phyloP scores from a whole-genome alignment of 1,140 invertebrate species.

The Geopemphigus sp. region DNA sequence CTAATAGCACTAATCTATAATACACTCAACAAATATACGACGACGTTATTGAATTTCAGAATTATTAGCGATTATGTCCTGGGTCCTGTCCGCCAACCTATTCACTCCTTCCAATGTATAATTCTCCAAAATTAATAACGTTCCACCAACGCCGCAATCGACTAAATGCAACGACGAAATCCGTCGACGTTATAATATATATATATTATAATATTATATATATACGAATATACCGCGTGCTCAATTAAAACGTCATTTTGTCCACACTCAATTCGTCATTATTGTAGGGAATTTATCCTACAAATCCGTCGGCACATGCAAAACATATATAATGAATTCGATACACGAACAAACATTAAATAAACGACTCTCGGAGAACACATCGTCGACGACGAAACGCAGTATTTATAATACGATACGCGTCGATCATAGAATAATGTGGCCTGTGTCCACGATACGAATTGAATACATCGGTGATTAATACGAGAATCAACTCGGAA shows the following conservation, averaged over 20 bases:
- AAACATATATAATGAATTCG: no score
- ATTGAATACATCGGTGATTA: no score
- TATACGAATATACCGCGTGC: no score
- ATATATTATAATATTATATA: no score
- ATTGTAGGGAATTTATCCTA: neutral
- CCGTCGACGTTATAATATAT: neutral
- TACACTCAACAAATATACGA: neutral
- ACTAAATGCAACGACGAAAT: neutral
- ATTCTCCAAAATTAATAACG: neutral
- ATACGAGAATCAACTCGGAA: no score
- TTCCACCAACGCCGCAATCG: neutral
- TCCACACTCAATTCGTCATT: neutral
- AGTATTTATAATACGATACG: no score
- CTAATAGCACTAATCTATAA: neutral
- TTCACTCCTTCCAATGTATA: neutral
- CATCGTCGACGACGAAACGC: no score
- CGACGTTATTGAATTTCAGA: neutral
- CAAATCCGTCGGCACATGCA: no score
- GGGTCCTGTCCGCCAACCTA: neutral
- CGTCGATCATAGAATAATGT: no score
- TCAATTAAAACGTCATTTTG: constrained; percentile 26
- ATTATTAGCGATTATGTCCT: constrained; percentile 6
- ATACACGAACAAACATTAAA: neutral
- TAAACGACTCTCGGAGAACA: neutral
- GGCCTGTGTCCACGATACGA: no score